A percentile compares a stretch with the other conserved stretches of the same genome.
phyloP scores from a whole-genome alignment of 2,797 vertebrate genomes.

The Karalla daura region DNA sequence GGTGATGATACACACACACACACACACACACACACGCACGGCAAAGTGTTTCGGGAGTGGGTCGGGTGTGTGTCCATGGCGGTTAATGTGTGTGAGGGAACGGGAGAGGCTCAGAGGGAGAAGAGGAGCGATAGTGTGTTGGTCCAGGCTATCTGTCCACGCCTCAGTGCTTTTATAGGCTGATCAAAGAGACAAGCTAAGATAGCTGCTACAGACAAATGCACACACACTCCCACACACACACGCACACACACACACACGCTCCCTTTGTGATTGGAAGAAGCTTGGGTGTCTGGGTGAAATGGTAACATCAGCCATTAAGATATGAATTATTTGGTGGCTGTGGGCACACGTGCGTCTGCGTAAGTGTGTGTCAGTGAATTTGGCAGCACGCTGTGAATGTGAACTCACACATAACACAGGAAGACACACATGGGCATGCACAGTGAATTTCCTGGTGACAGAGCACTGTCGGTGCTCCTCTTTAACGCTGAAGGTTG shows the following conservation, averaged over 20 bases:
- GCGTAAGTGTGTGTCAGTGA: constrained; percentile 30
- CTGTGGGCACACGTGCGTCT: constrained; percentile 40
- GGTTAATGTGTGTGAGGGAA: constrained; percentile 61
- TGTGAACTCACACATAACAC: constrained; percentile 23
- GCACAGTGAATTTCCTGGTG: constrained; percentile 49
- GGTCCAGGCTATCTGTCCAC: constrained; percentile 65
- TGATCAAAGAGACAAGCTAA: constrained; percentile 79
- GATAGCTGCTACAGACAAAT: constrained; percentile 63
- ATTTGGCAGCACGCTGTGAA: constrained; percentile 34
- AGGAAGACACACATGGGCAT: constrained; percentile 13
- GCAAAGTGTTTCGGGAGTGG: constrained; percentile 44
- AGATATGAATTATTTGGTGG: constrained; percentile 76
- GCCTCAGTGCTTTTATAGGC: constrained; percentile 74
- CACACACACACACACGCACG: constrained; percentile 39
- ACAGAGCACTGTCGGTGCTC: constrained; percentile 50
- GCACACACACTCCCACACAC: constrained; percentile 17
- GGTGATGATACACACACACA: constrained; percentile 55
- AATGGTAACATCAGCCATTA: constrained; percentile 76
- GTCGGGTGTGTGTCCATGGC: constrained; percentile 46
- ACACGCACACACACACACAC: constrained; percentile 10
- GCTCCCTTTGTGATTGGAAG: constrained; percentile 58
- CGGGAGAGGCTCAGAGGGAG: constrained; percentile 47
- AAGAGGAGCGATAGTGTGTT: constrained; percentile 63
- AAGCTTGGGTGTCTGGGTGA: constrained; percentile 55
- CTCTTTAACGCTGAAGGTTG: constrained; percentile 70